These are phyloP conservation scores for Poeciliopsis paucimaculata DNA, from an alignment of 2,797 vertebrate genomes.

Conservation along the genomic window DNA sequence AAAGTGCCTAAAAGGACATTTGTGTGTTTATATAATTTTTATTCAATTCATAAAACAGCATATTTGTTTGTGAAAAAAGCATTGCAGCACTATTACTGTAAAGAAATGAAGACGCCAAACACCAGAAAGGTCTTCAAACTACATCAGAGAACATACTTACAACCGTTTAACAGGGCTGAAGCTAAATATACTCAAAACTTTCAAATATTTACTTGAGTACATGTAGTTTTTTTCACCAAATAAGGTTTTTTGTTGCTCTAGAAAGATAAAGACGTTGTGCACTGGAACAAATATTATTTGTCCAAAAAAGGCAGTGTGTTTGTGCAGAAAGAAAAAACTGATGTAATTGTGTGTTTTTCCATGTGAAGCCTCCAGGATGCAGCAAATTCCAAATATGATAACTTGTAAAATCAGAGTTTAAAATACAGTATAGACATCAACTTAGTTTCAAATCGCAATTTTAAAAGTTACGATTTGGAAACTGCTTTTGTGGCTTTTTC, in stretches of 20 bases:
- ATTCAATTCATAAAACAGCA: background rate
- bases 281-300: background rate
- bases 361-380: background rate
- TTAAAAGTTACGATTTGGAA: background rate
- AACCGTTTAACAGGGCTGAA: background rate
- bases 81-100: background rate
- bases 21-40: background rate
- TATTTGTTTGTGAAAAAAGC: background rate
- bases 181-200: background rate
- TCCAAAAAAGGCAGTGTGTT: background rate
- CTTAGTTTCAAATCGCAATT: background rate
- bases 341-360: background rate
- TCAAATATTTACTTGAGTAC: background rate
- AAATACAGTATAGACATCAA: background rate
- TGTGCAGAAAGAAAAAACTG: background rate
- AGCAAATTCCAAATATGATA: background rate
- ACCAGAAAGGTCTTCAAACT: background rate
- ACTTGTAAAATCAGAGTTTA: background rate
- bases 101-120: background rate
- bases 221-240: background rate
- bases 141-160: background rate
- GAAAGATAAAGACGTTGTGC: background rate
- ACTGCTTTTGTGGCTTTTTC: background rate
- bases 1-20: background rate
- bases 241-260: background rate